Evolutionary conservation across 2,888 invertebrate species (phyloP).

Genomic region (Onchidella celtica): DNA sequence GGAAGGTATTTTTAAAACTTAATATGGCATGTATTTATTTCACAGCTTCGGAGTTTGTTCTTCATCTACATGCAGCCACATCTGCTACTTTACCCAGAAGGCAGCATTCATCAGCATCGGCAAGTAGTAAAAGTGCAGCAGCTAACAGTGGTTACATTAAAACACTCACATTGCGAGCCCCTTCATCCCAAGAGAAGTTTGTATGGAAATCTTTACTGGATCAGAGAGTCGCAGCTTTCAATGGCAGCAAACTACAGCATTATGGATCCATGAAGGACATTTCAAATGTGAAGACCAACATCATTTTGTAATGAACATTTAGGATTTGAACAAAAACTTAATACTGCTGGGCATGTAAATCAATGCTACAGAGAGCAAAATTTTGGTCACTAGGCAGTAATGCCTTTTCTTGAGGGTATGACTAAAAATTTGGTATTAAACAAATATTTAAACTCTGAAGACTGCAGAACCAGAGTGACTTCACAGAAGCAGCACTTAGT

Average conservation of each 20-base stretch:
- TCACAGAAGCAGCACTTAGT: too few relatives aligned
- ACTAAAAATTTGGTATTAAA: too few relatives aligned
- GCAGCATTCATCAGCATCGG: background rate
- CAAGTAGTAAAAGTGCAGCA: background rate
- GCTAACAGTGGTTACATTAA: background rate
- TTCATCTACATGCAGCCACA: slow-evolving; percentile 56
- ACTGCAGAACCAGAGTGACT: too few relatives aligned
- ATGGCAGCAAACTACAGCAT: slow-evolving; percentile 37
- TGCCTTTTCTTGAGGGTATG: too few relatives aligned
- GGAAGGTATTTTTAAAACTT: too few relatives aligned
- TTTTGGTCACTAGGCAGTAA: too few relatives aligned
- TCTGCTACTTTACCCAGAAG: background rate
- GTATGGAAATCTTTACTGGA: slow-evolving; percentile 76
- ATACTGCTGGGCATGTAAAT: too few relatives aligned
- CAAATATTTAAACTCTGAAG: too few relatives aligned
- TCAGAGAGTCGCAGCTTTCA: slow-evolving; percentile 67
- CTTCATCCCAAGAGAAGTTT: slow-evolving; percentile 72
- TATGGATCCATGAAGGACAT: slow-evolving; percentile 41
- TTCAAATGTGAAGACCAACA: slow-evolving; percentile 40
- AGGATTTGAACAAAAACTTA: background rate
- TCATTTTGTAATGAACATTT: slow-evolving; percentile 29
- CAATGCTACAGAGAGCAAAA: too few relatives aligned
- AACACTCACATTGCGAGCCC: slow-evolving; percentile 62
- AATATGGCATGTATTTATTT: slow-evolving; percentile 31
- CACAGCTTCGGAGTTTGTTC: slow-evolving; percentile 69